Base-by-base conservation (phyloP, 2,113 vertebrate species). In the Corythornis vintsioides region DNA sequence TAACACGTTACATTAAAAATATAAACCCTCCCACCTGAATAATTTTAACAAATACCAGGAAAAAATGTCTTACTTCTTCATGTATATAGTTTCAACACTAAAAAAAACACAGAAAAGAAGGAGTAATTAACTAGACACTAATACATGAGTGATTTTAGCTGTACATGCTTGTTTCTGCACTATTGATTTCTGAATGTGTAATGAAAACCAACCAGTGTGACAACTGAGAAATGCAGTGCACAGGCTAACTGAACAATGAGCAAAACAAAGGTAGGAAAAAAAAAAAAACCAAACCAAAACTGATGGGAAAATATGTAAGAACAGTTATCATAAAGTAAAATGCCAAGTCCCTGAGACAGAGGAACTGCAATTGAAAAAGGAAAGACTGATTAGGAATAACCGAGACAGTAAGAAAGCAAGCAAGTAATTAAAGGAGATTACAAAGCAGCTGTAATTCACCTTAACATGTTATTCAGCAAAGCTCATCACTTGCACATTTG, bases 251-350 rank as follows among this genome's bases (percentile, higher is more conserved):
- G 76, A 93, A 70, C 64, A 83, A 83, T 47, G 76, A 90, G 72
- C 63, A 89, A 76, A 95, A 93, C 17, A 90, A 89, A 47, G 60
- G 47, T 4, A 81, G 53, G n/a, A 74, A 72, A 78, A 50, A 74
- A 80, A 83, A 28, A 64, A 67, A 89, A 86, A n/a, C n/a, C 25
- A 81, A 90, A 77, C 57, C 61, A 96, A 91, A 95, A 95, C 79
- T 90, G 25, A 94, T 40, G 61, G 97, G 97, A 98, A 98, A 99
- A 98, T 97, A 86, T 83, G 98, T 97, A 98, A 98, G 98, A 98
- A 97, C 97, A 98, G 98, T 98, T 99, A 99, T 99, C 99, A 99
- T 98, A 99, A 98, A 98, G 99, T 99, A 97, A 99, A 99, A 98
- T 99, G 98, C 99, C 99, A 99, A 97, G 98, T 99, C 97, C 98